Evolutionary conservation across 1,140 invertebrate genomes (phyloP), one percentile per base, ranked within the genome.

Genomic region (Lutraria rhynchaena): DNA sequence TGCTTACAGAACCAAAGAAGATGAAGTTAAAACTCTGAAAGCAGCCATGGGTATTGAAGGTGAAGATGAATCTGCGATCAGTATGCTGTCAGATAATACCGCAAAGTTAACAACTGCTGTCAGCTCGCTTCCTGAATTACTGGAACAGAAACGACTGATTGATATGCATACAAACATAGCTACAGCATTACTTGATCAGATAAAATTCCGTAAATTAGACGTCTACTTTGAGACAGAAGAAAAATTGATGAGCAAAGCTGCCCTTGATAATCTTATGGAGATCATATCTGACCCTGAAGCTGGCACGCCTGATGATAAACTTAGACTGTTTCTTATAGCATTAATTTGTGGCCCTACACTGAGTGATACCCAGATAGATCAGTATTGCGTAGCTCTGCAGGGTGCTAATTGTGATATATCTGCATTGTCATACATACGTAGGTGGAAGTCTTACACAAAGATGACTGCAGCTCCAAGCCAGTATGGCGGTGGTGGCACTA

Each of bases 101-200:
- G 96, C 97, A 13, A 95, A 96, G 85, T 94, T 99, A 19, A 99
- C 98, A 5, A 97, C 95, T 83, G 98, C 99, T 57, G 97, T 99
- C 1, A 98, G 93, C 92, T 98, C 97, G 5, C 93, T 99, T 83
- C 99, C 99, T 19, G 97, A 99, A 91, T 93, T 99, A 3, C 94
- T 99, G 88, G 98, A 99, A 93, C 98, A 97, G 93, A 99, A 99
- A 92, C 93, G 97, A 60, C 94, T 99, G 9, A 98, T 99, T 86
- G 98, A 99, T 91, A 98, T 99, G 96, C 99, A 99, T 91, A 99
- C 98, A 15, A 99, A 97, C 81, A 96, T 99, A 86, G 99, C 99
- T 11, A 99, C 98, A 85, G 95, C 96, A 22, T 96, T 99, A 82
- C 93, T 99, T 33, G 97, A 98, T 91, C 95, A 95, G 58, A 99